Conservation (phyloP, 2,113 vertebrate species). For the Chelonoidis abingdonii region DNA sequence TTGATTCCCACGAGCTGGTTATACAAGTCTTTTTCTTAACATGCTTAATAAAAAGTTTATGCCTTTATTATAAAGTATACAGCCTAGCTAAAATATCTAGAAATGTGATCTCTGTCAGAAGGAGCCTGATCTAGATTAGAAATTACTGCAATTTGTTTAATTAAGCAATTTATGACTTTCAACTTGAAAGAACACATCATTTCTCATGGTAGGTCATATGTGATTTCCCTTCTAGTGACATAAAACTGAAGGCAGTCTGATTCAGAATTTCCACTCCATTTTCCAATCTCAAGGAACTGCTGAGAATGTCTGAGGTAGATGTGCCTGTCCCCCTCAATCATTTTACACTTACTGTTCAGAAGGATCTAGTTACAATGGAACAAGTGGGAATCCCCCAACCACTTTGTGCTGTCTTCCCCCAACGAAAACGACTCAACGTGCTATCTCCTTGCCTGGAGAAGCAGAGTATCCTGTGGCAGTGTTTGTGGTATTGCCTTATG, state of each 20-base stretch:
- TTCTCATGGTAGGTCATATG: conserved; percentile 59
- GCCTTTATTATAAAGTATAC: background rate
- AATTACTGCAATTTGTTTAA: background rate
- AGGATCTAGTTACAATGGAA: background rate
- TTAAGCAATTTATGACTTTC: conserved; percentile 22
- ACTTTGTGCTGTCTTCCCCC: conserved; percentile 2
- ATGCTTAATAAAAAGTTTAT: background rate
- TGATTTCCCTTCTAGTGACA: conserved; percentile 6
- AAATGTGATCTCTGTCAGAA: background rate
- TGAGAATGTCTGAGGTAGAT: background rate
- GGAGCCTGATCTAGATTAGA: background rate
- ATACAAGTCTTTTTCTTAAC: background rate
- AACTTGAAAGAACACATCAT: conserved; percentile 31
- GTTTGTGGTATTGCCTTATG: conserved; percentile 12
- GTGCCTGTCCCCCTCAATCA: background rate
- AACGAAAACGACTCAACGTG: conserved; percentile 11
- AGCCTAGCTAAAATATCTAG: background rate
- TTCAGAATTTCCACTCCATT: conserved; percentile 7
- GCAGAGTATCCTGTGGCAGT: conserved; percentile 23
- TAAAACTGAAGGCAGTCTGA: conserved; percentile 1
- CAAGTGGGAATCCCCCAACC: background rate
- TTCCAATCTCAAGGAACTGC: background rate
- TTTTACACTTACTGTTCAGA: background rate
- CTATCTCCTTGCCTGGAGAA: conserved; percentile 37
- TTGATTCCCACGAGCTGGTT: background rate